These are phyloP conservation scores for Etheostoma nigrum DNA, from an alignment of 2,797 vertebrate genomes.

Conservation along the genomic window DNA sequence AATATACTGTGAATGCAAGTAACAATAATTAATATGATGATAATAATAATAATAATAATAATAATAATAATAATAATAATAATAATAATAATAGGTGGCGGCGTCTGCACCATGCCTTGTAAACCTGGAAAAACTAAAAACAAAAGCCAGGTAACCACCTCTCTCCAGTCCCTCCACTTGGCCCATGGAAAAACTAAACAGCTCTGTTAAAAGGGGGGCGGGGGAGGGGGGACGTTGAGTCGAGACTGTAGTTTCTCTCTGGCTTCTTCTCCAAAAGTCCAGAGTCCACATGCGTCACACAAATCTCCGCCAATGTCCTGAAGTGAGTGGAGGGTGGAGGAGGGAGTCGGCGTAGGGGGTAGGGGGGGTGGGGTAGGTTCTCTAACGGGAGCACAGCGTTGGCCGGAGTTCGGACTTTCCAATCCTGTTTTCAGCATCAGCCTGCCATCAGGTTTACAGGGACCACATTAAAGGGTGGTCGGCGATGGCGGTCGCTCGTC, in stretches of 20 bases:
- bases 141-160: constrained; percentile 55
- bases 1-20: constrained; percentile 87
- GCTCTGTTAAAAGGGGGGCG: constrained; percentile 65
- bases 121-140: constrained; percentile 91
- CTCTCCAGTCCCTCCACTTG: neutral
- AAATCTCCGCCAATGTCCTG: constrained; percentile 51
- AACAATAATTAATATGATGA: constrained; percentile 81
- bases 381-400: constrained; percentile 3
- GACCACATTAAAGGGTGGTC: constrained; percentile 27
- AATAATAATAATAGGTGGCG: constrained; percentile 40
- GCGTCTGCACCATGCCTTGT: constrained; percentile 93
- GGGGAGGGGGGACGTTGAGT: constrained; percentile 58
- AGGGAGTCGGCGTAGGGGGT: neutral
- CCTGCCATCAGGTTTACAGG: constrained; percentile 25
- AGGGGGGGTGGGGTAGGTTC: neutral
- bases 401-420: constrained; percentile 4
- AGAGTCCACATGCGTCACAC: constrained; percentile 67
- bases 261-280: constrained; percentile 62
- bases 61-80: constrained; percentile 54
- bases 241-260: constrained; percentile 64
- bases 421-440: constrained; percentile 15
- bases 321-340: constrained; percentile 7
- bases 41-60: constrained; percentile 72
- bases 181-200: constrained; percentile 20
- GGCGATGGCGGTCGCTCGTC: constrained; percentile 15